These are phyloP conservation scores for Stenoptilia bipunctidactyla DNA, from an alignment of 2,888 invertebrate genomes.

Conservation along the genomic window DNA sequence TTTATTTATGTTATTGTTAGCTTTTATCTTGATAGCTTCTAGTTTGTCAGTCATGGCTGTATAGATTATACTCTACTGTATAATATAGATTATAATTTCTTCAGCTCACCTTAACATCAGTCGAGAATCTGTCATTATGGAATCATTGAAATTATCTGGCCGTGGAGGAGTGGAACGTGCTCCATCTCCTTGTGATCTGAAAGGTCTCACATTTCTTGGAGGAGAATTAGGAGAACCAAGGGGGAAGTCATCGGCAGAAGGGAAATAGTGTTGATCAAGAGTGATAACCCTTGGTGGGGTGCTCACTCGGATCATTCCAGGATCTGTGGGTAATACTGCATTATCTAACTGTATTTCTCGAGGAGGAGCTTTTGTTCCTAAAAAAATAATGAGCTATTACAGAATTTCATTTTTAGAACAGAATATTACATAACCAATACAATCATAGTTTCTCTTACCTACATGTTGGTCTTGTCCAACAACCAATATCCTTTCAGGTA, in stretches of 20 bases:
- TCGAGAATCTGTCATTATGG: slow-evolving; percentile 60
- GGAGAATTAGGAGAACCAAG: slow-evolving; percentile 40
- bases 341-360: slow-evolving; percentile 89
- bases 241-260: slow-evolving; percentile 73
- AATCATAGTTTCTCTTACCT: slow-evolving; percentile 36
- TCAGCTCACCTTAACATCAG: slow-evolving; percentile 44
- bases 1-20: neutral
- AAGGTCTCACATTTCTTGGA: slow-evolving; percentile 37
- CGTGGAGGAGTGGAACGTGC: slow-evolving; percentile 44
- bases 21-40: neutral
- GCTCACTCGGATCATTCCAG: slow-evolving; percentile 82
- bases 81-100: neutral
- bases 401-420: neutral
- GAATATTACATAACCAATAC: neutral
- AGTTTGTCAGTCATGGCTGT: neutral
- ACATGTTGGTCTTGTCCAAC: slow-evolving; percentile 82
- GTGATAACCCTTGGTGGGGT: slow-evolving; percentile 92
- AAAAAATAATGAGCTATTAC: neutral
- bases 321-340: slow-evolving; percentile 79
- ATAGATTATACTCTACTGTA: neutral
- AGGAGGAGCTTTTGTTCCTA: slow-evolving; percentile 77
- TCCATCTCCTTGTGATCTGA: slow-evolving; percentile 51
- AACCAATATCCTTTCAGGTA: slow-evolving; percentile 93
- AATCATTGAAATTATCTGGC: slow-evolving; percentile 53
- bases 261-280: slow-evolving; percentile 86